Evolutionary conservation across 2,797 vertebrate species (phyloP), one percentile per base, ranked within the genome.

Genomic region (Karalla daura): DNA sequence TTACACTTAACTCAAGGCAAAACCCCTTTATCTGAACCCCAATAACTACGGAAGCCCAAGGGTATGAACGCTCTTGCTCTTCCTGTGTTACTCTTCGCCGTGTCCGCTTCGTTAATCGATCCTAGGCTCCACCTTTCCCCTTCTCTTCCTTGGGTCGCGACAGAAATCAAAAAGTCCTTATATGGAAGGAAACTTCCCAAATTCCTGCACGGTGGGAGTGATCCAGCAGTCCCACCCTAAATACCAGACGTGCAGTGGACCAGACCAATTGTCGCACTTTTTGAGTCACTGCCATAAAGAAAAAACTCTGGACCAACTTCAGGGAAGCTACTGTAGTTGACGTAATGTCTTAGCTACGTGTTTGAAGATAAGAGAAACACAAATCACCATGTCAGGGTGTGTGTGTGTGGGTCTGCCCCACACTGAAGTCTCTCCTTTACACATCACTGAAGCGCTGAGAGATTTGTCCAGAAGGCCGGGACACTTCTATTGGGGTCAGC

Each of bases 91-190:
- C 65, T 88, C 80, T 83, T 61, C 51, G 70, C 24, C 14, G n/a
- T 27, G 1, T 30, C 5, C 46, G 5, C 74, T 52, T 59, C 27
- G 72, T 75, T 73, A 69, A 81, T 89, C 71, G 74, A 88, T 75
- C 67, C 49, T 30, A 75, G 45, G 82, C 90, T 86, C 91, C 90
- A 60, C 91, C 89, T 81, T 72, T 63, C 52, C 41, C 15, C 40
- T 64, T 70, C 66, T 76, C 55, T 62, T 76, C 41, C 69, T 68
- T 63, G 55, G 78, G 76, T 84, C 53, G 63, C 85, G 87, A 91
- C 92, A 89, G 91, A 93, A 90, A 92, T 92, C 78, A 90, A 93
- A 93, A 93, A 91, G 63, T 92, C 93, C 93, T 83, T 94, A 93
- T 94, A 94, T 93, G 93, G 93, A 89, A 84, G 86, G 91, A 91